Evolutionary conservation across 2,113 vertebrate species (phyloP), one percentile per base, ranked within the genome.

Genomic region (Tychaedon coryphoeus): DNA sequence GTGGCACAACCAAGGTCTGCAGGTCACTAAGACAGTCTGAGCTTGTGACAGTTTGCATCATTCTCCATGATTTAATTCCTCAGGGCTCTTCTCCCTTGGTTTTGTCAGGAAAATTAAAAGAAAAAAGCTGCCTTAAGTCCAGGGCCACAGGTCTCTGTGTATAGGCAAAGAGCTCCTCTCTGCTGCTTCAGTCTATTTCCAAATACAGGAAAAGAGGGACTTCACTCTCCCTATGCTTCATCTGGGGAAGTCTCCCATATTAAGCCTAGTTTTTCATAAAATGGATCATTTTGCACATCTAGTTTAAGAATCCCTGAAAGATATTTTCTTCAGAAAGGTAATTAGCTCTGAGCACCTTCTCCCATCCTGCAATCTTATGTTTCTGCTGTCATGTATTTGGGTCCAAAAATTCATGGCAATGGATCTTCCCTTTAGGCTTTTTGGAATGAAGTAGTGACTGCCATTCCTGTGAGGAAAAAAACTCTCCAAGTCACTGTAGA

Each of bases 221-320:
- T 72, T 73, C 42, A 36, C 9, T n/a, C 2, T 1, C 19, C 5
- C 36, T 28, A 23, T 33, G 25, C 77, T 93, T 47, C 80, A 64
- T 42, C 43, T 91, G 88, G 42, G 42, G 93, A 62, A 9, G 28
- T 60, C 87, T 89, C 38, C 34, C 43, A 76, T 61, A 12, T 70
- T 16, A 93, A 86, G 18, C 58, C 50, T 82, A 23, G 25, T 85
- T 96, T 93, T 83, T 93, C 42, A 85, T 62, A 70, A 92, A 86
- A 72, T 47, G 7, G 31, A 85, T 81, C 5, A 62, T 79, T 82
- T 91, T 85, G 15, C 60, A 70, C 47, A 70, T 85, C 61, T 86
- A 69, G 47, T 92, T 89, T 81, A 76, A 73, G 33, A 91, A 82
- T 82, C 24, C 22, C 53, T 56, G 19, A 33, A 96, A 91, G 28